These are phyloP conservation scores for Phyllostomus hastatus DNA, from an alignment of 2,113 vertebrate genomes.

Conservation along the genomic window DNA sequence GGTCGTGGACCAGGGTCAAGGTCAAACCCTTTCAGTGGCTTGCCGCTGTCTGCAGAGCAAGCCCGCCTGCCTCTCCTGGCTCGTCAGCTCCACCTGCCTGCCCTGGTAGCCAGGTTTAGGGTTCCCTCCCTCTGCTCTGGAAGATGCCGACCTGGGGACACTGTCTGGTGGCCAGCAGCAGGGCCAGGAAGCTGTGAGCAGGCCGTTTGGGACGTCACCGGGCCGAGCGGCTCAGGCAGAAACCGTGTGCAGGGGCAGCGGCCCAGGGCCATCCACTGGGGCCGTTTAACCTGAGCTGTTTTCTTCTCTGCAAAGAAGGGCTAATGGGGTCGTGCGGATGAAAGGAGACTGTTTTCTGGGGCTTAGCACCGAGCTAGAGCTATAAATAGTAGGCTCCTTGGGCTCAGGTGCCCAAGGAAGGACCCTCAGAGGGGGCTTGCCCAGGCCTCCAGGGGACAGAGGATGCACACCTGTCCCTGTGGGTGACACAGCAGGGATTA, in stretches of 20 bases:
- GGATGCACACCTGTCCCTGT: background rate
- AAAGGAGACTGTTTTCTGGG: background rate
- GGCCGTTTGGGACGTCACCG: background rate
- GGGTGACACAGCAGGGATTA: background rate
- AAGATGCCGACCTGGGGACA: background rate
- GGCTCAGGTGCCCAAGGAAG: too few species aligned
- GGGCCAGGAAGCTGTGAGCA: background rate
- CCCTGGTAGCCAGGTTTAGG: background rate
- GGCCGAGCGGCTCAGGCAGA: fast-evolving
- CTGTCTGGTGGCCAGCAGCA: background rate
- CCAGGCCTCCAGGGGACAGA: background rate
- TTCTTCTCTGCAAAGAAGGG: background rate
- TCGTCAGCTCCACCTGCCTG: fast-evolving
- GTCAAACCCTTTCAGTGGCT: background rate
- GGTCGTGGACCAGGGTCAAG: fast-evolving
- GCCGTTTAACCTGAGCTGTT: background rate
- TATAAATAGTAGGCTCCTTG: fast-evolving
- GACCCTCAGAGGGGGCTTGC: background rate
- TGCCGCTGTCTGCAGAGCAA: background rate
- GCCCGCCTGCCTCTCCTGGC: fast-evolving
- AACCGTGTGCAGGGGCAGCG: fast-evolving
- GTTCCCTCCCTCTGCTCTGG: background rate
- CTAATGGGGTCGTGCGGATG: background rate
- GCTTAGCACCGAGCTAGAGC: background rate
- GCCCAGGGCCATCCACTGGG: fast-evolving